Evolutionary conservation across 2,888 invertebrate species (phyloP).

Genomic region (Sipha maydis): DNA sequence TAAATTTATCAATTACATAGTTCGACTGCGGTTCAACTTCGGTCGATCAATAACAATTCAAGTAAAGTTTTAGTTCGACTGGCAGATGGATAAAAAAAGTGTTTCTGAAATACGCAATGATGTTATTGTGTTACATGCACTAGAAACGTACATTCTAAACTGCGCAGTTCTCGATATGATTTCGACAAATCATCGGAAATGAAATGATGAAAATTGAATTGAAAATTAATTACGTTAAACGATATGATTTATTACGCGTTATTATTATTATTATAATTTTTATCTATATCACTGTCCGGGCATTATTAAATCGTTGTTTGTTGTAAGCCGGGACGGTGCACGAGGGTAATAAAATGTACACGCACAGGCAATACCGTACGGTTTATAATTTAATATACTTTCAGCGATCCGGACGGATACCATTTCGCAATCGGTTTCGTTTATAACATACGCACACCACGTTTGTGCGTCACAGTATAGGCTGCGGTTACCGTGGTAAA

Average conservation of each 20-base stretch:
- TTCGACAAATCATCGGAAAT: too few species aligned
- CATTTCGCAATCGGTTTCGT: neutral
- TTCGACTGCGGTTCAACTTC: too few species aligned
- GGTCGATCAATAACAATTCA: too few species aligned
- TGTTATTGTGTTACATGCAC: too few species aligned
- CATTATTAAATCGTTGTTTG: neutral
- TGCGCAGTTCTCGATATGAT: too few species aligned
- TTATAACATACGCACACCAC: neutral
- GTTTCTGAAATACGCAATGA: too few species aligned
- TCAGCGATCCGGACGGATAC: constrained; percentile 12
- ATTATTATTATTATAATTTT: neutral
- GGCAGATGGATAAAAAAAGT: too few species aligned
- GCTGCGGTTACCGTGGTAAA: neutral
- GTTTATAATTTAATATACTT: constrained; percentile 32
- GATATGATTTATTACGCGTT: neutral
- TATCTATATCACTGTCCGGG: neutral
- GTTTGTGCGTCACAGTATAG: neutral
- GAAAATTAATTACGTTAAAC: too few species aligned
- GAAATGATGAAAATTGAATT: too few species aligned
- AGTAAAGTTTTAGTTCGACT: too few species aligned
- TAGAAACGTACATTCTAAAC: too few species aligned
- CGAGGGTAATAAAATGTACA: constrained; percentile 28
- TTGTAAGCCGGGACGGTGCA: neutral
- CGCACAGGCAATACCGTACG: constrained; percentile 3
- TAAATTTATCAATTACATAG: too few species aligned